Percentiles rank a stretch among this genome's conserved stretches.
phyloP scores from a whole-genome alignment of 2,888 invertebrate genomes.

The Mimumesa dahlbomi region DNA sequence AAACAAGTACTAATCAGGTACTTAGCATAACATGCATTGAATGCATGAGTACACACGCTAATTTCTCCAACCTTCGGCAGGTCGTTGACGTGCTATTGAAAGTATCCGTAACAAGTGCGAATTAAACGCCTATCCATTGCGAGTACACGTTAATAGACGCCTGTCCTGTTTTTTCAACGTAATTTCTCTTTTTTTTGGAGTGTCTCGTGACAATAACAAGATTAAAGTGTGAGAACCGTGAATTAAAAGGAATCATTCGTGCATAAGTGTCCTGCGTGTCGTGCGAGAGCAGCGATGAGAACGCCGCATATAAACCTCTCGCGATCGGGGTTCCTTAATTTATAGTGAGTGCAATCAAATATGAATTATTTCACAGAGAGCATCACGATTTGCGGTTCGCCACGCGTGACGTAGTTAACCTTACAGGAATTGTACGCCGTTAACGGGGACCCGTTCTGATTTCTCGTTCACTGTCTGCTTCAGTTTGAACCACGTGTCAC shows the following conservation, averaged over 20 bases:
- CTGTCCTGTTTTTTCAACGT: too few relatives aligned
- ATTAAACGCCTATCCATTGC: slow-evolving; percentile 1
- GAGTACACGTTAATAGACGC: background rate
- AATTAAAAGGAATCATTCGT: too few relatives aligned
- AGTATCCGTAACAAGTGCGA: slow-evolving; percentile 4
- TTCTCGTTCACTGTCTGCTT: slow-evolving; percentile 35
- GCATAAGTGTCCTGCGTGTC: background rate
- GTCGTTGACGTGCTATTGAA: background rate
- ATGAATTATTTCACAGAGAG: background rate
- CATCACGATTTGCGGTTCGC: too few relatives aligned
- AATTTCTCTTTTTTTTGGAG: too few relatives aligned
- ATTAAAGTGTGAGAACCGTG: too few relatives aligned
- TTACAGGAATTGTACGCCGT: too few relatives aligned
- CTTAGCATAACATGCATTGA: background rate
- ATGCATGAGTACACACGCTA: background rate
- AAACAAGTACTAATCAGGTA: slow-evolving; percentile 20
- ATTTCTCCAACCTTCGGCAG: background rate
- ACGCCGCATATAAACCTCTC: slow-evolving; percentile 51
- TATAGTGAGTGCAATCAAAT: slow-evolving; percentile 60
- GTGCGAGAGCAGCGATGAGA: slow-evolving; percentile 49
- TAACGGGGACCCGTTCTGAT: background rate
- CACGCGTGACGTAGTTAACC: too few relatives aligned
- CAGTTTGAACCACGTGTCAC: slow-evolving; percentile 75
- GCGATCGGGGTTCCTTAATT: slow-evolving; percentile 57
- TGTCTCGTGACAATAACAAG: too few relatives aligned